These are phyloP conservation scores for Hyles euphorbiae DNA, from an alignment of 1,140 invertebrate species.

Conservation along the genomic window DNA sequence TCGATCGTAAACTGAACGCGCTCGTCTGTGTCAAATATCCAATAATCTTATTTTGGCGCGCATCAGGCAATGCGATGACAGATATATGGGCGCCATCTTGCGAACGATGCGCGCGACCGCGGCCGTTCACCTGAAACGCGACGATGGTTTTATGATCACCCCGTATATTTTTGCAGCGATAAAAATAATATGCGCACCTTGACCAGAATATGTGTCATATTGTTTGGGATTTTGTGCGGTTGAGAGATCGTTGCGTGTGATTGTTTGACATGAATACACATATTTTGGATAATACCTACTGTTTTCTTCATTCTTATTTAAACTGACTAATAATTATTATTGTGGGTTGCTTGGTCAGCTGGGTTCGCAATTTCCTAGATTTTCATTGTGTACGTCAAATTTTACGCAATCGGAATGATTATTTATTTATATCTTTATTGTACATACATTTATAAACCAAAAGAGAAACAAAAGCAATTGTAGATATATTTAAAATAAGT, in stretches of 20 bases:
- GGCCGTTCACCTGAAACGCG: slow-evolving; percentile 68
- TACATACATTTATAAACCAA: too few relatives aligned
- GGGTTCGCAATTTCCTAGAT: too few relatives aligned
- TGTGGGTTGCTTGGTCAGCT: too few relatives aligned
- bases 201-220: slow-evolving; percentile 32
- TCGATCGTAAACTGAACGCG: slow-evolving; percentile 51
- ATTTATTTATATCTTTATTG: too few relatives aligned
- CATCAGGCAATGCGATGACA: slow-evolving; percentile 67
- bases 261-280: too few relatives aligned
- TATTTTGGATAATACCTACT: too few relatives aligned
- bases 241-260: background rate
- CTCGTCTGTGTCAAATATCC: slow-evolving; percentile 69
- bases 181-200: slow-evolving; percentile 62
- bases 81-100: slow-evolving; percentile 69
- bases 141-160: slow-evolving; percentile 61
- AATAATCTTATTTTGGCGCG: slow-evolving; percentile 74
- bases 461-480: too few relatives aligned
- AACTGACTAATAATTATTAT: too few relatives aligned
- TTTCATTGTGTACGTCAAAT: too few relatives aligned
- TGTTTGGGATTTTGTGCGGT: slow-evolving; percentile 4
- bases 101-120: slow-evolving; percentile 51
- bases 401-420: too few relatives aligned
- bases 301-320: too few relatives aligned
- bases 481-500: too few relatives aligned
- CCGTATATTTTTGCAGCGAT: slow-evolving; percentile 57